Evolutionary conservation across 2,888 invertebrate genomes (phyloP).

Genomic region (Agrochola lota): DNA sequence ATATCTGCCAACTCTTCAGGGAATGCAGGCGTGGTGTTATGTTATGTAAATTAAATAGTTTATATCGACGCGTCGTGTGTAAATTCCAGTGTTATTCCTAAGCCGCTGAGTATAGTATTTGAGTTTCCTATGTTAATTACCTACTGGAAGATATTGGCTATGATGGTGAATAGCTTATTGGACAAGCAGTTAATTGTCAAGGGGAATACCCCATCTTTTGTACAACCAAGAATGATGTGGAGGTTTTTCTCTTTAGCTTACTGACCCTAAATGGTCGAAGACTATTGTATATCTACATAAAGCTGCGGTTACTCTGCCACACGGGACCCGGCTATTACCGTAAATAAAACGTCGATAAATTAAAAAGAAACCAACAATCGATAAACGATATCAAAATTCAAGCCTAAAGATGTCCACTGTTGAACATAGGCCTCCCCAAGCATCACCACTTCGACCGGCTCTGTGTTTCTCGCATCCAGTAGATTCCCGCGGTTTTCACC

Average conservation of each 20-base stretch:
- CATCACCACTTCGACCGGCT: background rate
- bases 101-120: background rate
- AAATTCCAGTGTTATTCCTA: background rate
- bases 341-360: background rate
- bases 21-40: too few species aligned
- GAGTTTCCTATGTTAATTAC: background rate
- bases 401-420: too few species aligned
- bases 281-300: background rate
- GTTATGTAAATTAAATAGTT: too few species aligned
- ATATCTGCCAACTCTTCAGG: too few species aligned
- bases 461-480: background rate
- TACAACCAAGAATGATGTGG: background rate
- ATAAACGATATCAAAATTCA: too few species aligned
- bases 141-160: background rate
- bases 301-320: background rate
- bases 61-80: background rate
- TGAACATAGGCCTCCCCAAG: background rate
- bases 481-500: background rate
- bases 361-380: background rate
- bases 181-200: background rate
- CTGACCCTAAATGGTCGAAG: background rate
- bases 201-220: background rate
- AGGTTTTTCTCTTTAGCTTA: background rate
- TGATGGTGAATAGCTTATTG: background rate
- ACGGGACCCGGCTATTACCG: background rate